Percentiles rank a stretch among this genome's conserved stretches.
These are phyloP conservation scores for Dunckerocampus dactyliophorus DNA, from an alignment of 2,113 vertebrate species.

Conservation along the genomic window DNA sequence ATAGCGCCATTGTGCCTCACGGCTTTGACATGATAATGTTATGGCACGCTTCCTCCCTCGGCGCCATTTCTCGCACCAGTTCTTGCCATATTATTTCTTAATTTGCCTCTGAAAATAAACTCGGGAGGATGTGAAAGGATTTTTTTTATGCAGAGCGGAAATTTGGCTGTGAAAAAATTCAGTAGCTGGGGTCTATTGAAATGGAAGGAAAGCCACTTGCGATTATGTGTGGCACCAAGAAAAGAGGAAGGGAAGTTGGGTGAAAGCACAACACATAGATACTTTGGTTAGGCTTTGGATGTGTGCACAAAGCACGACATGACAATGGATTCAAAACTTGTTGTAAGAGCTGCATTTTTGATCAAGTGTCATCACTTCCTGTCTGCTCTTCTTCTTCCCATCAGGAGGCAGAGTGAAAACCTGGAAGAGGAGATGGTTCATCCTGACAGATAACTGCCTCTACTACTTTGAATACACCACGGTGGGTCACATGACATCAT, in stretches of 20 bases:
- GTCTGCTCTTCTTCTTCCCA: slow-evolving; percentile 51
- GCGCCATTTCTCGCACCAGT: slow-evolving; percentile 38
- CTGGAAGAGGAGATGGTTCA: slow-evolving; percentile 94
- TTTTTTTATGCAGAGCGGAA: slow-evolving; percentile 39
- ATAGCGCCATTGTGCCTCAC: slow-evolving; percentile 46
- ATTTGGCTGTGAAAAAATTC: slow-evolving; percentile 42
- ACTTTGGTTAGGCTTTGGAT: slow-evolving; percentile 8
- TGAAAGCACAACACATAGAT: slow-evolving; percentile 9
- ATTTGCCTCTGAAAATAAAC: slow-evolving; percentile 61
- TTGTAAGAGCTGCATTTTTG: neutral
- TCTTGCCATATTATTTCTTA: slow-evolving; percentile 44
- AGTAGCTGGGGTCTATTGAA: slow-evolving; percentile 40
- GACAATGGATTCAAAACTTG: neutral
- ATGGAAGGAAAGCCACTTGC: slow-evolving; percentile 26
- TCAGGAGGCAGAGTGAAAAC: slow-evolving; percentile 85
- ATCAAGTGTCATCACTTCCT: slow-evolving; percentile 33
- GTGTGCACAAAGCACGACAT: too few species aligned
- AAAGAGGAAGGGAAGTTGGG: slow-evolving; percentile 37
- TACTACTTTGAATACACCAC: slow-evolving; percentile 97
- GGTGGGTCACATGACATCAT: slow-evolving; percentile 71
- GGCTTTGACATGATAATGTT: slow-evolving; percentile 55
- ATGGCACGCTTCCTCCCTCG: slow-evolving; percentile 35
- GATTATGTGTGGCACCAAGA: slow-evolving; percentile 10
- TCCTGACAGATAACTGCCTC: slow-evolving; percentile 93
- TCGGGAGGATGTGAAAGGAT: slow-evolving; percentile 34